Evolutionary conservation across 2,888 invertebrate genomes (phyloP).

Genomic region (Phyllotreta striolata): DNA sequence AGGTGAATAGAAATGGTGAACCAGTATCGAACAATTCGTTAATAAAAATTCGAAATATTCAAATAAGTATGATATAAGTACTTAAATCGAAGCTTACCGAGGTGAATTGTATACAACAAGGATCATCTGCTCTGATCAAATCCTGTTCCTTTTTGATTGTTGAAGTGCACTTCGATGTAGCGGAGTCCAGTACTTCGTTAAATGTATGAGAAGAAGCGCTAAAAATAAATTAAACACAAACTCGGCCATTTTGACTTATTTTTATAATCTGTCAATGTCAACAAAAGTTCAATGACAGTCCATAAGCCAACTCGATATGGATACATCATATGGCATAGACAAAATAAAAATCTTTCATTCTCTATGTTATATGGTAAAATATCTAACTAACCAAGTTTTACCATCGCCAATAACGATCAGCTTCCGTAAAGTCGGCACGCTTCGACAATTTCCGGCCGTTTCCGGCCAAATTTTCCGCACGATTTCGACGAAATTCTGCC

Average conservation of each 20-base stretch:
- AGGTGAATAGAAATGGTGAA: too few species aligned
- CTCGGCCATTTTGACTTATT: background rate
- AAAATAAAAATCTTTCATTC: too few species aligned
- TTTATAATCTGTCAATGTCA: constrained; percentile 7
- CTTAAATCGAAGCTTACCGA: constrained; percentile 63
- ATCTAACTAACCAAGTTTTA: constrained; percentile 43
- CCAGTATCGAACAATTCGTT: constrained; percentile 21
- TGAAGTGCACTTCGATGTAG: constrained; percentile 44
- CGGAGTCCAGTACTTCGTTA: constrained; percentile 57
- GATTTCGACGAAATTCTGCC: constrained; percentile 73
- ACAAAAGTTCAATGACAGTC: too few species aligned
- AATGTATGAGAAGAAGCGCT: constrained; percentile 52
- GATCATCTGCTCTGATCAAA: constrained; percentile 70
- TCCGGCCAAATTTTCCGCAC: constrained; percentile 69
- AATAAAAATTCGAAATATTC: constrained; percentile 22
- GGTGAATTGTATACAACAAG: constrained; percentile 83
- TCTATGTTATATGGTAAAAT: too few species aligned
- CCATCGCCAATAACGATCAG: constrained; percentile 68
- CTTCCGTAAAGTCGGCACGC: constrained; percentile 63
- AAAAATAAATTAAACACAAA: too few species aligned
- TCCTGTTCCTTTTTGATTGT: constrained; percentile 59
- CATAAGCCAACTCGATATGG: too few species aligned
- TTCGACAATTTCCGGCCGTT: constrained; percentile 60
- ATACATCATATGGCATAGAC: too few species aligned
- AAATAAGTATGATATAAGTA: constrained; percentile 19